Evolutionary conservation across 2,888 invertebrate species (phyloP), one percentile per base, ranked within the genome.

Genomic region (Yponomeuta plumbellus): DNA sequence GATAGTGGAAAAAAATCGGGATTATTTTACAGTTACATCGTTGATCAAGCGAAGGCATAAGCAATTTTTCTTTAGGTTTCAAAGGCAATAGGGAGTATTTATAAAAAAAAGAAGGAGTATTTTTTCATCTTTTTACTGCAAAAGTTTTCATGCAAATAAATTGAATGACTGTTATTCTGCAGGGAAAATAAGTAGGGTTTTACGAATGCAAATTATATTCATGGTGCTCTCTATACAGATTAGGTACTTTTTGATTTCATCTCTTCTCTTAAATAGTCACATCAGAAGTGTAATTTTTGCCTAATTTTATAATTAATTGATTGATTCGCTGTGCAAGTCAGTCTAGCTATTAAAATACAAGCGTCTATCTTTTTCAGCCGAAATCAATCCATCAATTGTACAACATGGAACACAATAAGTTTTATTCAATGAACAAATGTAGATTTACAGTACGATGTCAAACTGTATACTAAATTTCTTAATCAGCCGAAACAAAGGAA

Each of bases 401-500:
- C 8, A 34, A 34, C 6, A 34, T 8, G 44, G 44, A 10, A 22
- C 22, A 6, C 8, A 59, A 59, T 59, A 22, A 22, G 8, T 59
- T 21, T 3, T 23, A 59, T 59, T 22, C 5, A 26, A 34, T 34
- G 34, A 34, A 8, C 34, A 34, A 34, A 34, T 26, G 26, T 58
- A 44, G 6, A 11, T 44, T 4, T 17, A 5, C 17, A 17, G 13
- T 17, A 17, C 17, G 76, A 74, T 71, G 73, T 74, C 74, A 72
- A 73, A 69, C 69, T 70, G 69, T 69, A 67, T 70, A 74, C 77
- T 78, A 81, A 83, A 85, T 84, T 78, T 82, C 84, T 84, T 61
- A 85, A 87, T 85, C 80, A 83, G 78, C 65, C 71, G 71, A 82
- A 86, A 81, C 22, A 85, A 83, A 83, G 81, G 73, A 77, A 72